These are phyloP conservation scores for Eulithis prunata DNA, from an alignment of 2,888 invertebrate genomes.

Conservation along the genomic window DNA sequence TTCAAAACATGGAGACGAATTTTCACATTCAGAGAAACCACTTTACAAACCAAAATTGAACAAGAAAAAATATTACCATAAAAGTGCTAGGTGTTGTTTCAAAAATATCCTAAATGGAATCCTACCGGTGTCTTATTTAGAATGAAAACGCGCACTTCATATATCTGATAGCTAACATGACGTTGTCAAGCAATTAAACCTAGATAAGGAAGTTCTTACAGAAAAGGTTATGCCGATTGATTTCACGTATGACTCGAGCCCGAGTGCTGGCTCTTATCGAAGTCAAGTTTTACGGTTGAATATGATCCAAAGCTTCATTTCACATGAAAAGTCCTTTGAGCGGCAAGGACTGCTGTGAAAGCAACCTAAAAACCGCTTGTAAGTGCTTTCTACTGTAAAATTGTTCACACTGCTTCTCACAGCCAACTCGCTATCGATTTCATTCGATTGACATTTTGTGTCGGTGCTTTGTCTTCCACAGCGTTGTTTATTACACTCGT, in stretches of 20 bases:
- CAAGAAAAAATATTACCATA: too few relatives aligned
- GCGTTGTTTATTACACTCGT: conserved; percentile 43
- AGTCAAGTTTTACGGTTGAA: conserved; percentile 22
- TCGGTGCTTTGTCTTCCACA: conserved; percentile 37
- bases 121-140: too few relatives aligned
- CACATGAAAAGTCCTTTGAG: conserved; percentile 28
- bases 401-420: conserved; percentile 37
- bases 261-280: conserved; percentile 4
- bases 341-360: conserved; percentile 27
- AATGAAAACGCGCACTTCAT: too few relatives aligned
- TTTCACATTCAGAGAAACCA: too few relatives aligned
- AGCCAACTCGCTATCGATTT: conserved; percentile 38
- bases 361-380: conserved; percentile 32
- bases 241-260: not conserved
- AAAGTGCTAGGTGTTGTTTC: too few relatives aligned
- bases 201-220: too few relatives aligned
- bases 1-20: too few relatives aligned
- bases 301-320: conserved; percentile 22
- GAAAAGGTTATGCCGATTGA: too few relatives aligned
- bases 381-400: conserved; percentile 37
- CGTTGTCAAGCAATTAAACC: too few relatives aligned
- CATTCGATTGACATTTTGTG: conserved; percentile 41
- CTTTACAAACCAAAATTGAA: too few relatives aligned
- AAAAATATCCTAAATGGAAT: too few relatives aligned
- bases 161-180: too few relatives aligned